These are phyloP conservation scores for Strix aluco DNA, from an alignment of 2,113 vertebrate genomes.

Conservation along the genomic window DNA sequence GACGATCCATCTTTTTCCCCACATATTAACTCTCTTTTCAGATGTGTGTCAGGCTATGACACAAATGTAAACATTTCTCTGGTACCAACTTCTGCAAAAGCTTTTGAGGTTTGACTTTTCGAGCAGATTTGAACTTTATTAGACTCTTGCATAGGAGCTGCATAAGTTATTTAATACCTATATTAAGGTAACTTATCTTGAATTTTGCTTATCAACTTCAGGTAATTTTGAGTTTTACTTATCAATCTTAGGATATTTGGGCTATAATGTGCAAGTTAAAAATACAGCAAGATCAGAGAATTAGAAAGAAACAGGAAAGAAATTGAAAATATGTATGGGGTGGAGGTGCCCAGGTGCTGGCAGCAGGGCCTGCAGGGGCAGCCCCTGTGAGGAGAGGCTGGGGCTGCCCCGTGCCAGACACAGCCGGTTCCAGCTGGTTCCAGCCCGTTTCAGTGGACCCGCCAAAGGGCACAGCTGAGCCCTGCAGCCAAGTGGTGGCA, in stretches of 20 bases:
- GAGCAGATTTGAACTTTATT: neutral
- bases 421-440: neutral
- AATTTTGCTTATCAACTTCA: neutral
- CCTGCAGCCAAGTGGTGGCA: rapidly evolving
- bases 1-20: neutral
- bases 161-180: neutral
- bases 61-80: neutral
- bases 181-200: neutral
- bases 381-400: neutral
- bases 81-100: neutral
- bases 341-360: neutral
- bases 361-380: rapidly evolving
- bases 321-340: neutral
- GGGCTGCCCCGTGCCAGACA: rapidly evolving
- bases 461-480: rapidly evolving
- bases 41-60: neutral
- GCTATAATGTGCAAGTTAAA: neutral
- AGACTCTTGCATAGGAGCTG: neutral
- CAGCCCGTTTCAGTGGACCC: neutral
- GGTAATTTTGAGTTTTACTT: neutral
- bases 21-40: neutral
- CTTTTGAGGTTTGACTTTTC: neutral
- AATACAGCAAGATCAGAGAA: neutral
- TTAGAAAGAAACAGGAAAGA: neutral
- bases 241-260: neutral